Evolutionary conservation across 2,888 invertebrate species (phyloP).

Genomic region (Heteromyza rotundicornis): DNA sequence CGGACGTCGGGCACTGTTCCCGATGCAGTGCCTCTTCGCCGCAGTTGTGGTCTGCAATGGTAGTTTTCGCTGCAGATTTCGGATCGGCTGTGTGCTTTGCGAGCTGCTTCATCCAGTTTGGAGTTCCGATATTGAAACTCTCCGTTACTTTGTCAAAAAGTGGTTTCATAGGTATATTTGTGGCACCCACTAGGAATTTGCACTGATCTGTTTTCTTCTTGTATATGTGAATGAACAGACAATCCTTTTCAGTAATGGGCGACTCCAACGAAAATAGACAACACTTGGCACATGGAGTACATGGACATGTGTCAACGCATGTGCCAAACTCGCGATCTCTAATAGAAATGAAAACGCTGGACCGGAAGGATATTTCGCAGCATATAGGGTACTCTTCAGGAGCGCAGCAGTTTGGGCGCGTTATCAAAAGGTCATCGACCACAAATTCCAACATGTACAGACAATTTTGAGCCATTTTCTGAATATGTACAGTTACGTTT

Average conservation of each 20-base stretch:
- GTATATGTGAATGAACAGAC: slow-evolving; percentile 51
- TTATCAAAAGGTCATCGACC: slow-evolving; percentile 57
- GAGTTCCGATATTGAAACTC: slow-evolving; percentile 50
- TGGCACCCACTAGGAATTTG: slow-evolving; percentile 57
- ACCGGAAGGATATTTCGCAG: slow-evolving; percentile 57
- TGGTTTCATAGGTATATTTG: slow-evolving; percentile 50
- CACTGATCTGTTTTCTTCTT: slow-evolving; percentile 59
- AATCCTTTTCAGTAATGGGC: slow-evolving; percentile 51
- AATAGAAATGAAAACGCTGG: slow-evolving; percentile 54
- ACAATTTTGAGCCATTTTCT: slow-evolving; percentile 50
- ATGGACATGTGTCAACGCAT: slow-evolving; percentile 45
- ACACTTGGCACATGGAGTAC: slow-evolving; percentile 55
- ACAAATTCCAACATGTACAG: slow-evolving; percentile 61
- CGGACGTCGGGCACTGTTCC: slow-evolving; percentile 55
- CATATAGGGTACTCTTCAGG: slow-evolving; percentile 61
- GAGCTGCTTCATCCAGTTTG: slow-evolving; percentile 43
- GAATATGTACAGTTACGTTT: slow-evolving; percentile 27
- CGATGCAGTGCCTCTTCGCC: slow-evolving; percentile 40
- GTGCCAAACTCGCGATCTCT: slow-evolving; percentile 57
- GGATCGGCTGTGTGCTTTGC: slow-evolving; percentile 36
- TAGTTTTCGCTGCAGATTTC: slow-evolving; percentile 34
- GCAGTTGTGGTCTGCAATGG: slow-evolving; percentile 42
- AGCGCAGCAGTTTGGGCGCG: slow-evolving; percentile 58
- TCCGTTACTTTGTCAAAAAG: slow-evolving; percentile 56
- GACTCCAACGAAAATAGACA: slow-evolving; percentile 55